These are phyloP conservation scores for Lithophane ornitopus DNA, from an alignment of 2,888 invertebrate species.

Conservation along the genomic window DNA sequence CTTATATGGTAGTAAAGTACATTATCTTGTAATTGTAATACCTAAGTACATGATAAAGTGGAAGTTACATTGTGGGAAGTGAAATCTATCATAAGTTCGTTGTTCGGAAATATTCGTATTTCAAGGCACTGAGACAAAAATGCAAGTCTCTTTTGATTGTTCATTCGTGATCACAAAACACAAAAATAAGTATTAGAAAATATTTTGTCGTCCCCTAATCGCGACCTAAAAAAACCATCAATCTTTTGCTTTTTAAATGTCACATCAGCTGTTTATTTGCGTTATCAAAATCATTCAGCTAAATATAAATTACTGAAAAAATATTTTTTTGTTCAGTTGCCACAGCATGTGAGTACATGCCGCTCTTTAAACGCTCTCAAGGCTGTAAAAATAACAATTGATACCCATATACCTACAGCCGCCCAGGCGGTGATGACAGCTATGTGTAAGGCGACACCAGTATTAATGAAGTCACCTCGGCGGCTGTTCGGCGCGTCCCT, in stretches of 20 bases:
- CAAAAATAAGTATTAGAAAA: no score
- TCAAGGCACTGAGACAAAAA: constrained; percentile 30
- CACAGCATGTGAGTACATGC: constrained; percentile 86
- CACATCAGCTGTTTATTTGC: neutral
- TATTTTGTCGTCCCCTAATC: neutral
- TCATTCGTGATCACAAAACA: no score
- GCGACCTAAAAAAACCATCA: neutral
- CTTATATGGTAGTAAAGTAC: constrained; percentile 31
- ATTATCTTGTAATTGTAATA: constrained; percentile 8
- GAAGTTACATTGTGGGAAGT: constrained; percentile 28
- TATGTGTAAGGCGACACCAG: constrained; percentile 92
- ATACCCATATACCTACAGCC: constrained; percentile 90
- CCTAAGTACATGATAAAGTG: constrained; percentile 27
- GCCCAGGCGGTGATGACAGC: constrained; percentile 92
- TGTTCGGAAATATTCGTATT: constrained; percentile 13
- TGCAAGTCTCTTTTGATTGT: neutral
- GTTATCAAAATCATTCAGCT: constrained; percentile 9
- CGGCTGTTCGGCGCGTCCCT: constrained; percentile 92
- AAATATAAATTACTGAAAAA: neutral
- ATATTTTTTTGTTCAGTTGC: constrained; percentile 74
- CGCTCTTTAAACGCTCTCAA: constrained; percentile 87
- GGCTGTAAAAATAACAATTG: constrained; percentile 88
- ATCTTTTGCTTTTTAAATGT: no score
- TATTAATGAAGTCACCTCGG: constrained; percentile 93
- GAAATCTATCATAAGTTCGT: constrained; percentile 24